Evolutionary conservation across 2,113 vertebrate genomes (phyloP), one percentile per base, ranked within the genome.

Genomic region (Eptesicus fuscus): DNA sequence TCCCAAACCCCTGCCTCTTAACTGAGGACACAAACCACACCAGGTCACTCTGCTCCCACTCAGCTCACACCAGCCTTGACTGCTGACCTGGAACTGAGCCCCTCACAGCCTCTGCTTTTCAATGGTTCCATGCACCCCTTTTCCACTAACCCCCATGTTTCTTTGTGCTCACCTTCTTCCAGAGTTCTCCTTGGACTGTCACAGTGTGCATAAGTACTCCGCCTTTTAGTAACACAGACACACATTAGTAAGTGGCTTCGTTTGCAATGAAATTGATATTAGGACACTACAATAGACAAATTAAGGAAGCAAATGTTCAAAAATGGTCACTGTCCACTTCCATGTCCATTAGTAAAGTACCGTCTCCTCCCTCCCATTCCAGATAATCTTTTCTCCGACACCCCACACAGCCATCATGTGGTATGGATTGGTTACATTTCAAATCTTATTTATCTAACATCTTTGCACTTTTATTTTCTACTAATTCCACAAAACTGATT

Each of bases 381-480:
- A 76, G 25, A 56, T 51, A 18, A 74, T 69, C 83, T 92, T 65
- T 91, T 83, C 37, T 74, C 65, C 10, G 12, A 93, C 37, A 93
- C 7, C 32, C 30, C 69, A 63, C 10, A 5, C 73, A 91, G 82
- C 63, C 70, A 10, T 84, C 47, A 80, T 30, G 77, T 8, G 53
- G n/a, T 83, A 20, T 56, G 12, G 13, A 51, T 56, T 56, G n/a
- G 5, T 78, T 65, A 12, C 9, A 61, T 59, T 92, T 85, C 61
- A 92, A 76, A 59, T 51, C 90, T 71, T 77, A 69, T 78, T 88
- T 78, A 22, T 63, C 56, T 40, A 79, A 77, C 6, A 77, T 42
- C 35, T 96, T 83, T 84, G 9, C 51, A 69, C 22, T 83, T 94
- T 91, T 35, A 96, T 74, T 94, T 90, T 90, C 73, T 51, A 93